Conservation (phyloP, 2,113 vertebrate species). For the Trachemys scripta region DNA sequence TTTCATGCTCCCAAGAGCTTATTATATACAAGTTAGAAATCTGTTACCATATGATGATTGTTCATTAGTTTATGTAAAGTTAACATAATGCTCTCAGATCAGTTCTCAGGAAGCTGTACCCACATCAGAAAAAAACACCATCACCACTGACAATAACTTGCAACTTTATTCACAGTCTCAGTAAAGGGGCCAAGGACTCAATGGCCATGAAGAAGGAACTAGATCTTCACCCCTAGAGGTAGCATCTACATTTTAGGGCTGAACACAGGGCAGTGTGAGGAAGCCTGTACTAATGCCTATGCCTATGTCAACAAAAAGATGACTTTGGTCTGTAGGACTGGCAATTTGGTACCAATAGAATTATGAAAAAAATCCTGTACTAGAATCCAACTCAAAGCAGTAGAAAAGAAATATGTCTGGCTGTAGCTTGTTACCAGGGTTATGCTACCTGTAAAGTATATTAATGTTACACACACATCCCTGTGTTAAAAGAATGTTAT, state of each 20-base stretch:
- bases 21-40: neutral
- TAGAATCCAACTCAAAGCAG: neutral
- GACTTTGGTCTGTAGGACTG: neutral
- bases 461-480: neutral
- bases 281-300: neutral
- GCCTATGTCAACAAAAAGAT: neutral
- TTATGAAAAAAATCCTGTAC: neutral
- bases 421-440: neutral
- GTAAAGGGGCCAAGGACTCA: neutral
- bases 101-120: neutral
- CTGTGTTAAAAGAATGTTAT: neutral
- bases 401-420: neutral
- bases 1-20: neutral
- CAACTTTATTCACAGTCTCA: neutral
- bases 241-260: accelerated
- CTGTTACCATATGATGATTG: neutral
- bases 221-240: neutral
- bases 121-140: neutral
- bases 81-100: neutral
- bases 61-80: neutral
- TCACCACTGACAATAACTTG: neutral
- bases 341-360: neutral
- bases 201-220: neutral
- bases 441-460: neutral
- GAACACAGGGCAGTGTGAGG: neutral